Evolutionary conservation across 2,113 vertebrate genomes (phyloP).

Genomic region (Gnathonemus echidnorhynchus): DNA sequence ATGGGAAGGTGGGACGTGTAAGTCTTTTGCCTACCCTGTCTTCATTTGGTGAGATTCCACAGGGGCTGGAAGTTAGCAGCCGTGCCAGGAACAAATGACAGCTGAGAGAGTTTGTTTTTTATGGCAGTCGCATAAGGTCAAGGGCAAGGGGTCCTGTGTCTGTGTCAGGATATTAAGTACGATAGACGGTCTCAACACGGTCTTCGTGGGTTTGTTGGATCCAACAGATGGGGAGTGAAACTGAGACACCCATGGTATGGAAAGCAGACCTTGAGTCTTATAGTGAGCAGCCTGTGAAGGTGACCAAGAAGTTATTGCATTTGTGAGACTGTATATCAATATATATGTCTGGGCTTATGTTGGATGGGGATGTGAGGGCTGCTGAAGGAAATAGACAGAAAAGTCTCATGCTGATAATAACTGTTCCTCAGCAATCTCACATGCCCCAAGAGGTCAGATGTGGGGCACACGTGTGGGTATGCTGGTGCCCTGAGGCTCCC

Average conservation of each 20-base stretch:
- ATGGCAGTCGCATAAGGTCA: neutral
- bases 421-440: neutral
- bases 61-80: neutral
- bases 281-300: neutral
- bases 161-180: neutral
- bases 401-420: neutral
- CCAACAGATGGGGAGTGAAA: neutral
- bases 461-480: neutral
- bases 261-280: neutral
- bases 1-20: neutral
- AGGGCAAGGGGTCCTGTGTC: neutral
- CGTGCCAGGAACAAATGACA: neutral
- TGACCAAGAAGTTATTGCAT: neutral
- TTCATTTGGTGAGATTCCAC: neutral
- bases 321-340: neutral
- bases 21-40: neutral
- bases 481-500: neutral
- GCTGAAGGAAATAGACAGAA: neutral
- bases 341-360: neutral
- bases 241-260: neutral
- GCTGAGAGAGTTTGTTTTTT: neutral
- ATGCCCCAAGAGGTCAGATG: neutral
- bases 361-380: neutral
- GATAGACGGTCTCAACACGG: neutral
- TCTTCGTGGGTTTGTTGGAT: neutral